Conservation (phyloP, 2,797 vertebrate species). For the Dicrostonyx torquatus region DNA sequence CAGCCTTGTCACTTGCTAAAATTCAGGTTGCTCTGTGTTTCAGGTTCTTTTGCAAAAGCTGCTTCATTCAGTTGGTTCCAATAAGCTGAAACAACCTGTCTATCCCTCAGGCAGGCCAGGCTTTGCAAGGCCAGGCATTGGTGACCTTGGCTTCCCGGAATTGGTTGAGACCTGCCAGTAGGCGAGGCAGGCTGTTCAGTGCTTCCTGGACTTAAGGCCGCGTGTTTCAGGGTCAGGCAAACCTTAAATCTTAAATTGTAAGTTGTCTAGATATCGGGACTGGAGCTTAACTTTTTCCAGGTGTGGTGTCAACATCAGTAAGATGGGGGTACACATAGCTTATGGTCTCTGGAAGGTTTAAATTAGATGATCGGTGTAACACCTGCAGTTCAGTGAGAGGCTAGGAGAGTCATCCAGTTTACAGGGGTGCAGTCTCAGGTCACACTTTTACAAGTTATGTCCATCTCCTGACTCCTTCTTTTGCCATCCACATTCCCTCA, state of each 20-base stretch:
- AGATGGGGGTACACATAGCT: background rate
- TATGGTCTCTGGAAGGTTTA: background rate
- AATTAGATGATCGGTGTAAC: background rate
- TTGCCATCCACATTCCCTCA: background rate
- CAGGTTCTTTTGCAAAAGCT: background rate
- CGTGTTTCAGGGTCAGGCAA: background rate
- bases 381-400: background rate
- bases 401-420: background rate
- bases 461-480: background rate
- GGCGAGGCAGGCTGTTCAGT: background rate
- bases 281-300: background rate
- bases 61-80: background rate
- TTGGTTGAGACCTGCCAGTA: background rate
- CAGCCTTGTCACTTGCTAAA: conserved; percentile 16
- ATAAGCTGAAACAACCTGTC: background rate
- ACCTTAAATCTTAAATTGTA: background rate
- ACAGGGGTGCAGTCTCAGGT: background rate
- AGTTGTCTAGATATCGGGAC: background rate
- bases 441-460: background rate
- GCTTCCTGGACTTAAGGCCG: background rate
- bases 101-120: background rate
- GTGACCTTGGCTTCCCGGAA: background rate
- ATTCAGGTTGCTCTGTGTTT: conserved; percentile 10
- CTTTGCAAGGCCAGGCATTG: background rate
- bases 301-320: background rate